Percentiles rank a stretch among this genome's conserved stretches.
Evolutionary conservation across 2,797 vertebrate genomes (phyloP).

Genomic region (Parauchenoglanis punctatus): DNA sequence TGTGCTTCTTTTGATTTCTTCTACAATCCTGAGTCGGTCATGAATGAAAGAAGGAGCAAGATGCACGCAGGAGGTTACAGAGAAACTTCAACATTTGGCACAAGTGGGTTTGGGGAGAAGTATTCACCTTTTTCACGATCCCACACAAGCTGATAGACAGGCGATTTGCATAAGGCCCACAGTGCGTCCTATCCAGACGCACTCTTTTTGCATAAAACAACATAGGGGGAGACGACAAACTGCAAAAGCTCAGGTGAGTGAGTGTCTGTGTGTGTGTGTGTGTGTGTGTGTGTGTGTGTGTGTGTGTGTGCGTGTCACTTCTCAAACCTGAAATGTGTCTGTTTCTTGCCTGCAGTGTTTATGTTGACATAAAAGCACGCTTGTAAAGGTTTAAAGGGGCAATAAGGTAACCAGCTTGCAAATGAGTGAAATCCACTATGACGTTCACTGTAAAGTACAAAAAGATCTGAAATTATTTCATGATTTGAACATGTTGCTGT

Average conservation of each 20-base stretch:
- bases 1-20: slow-evolving; percentile 6
- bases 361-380: slow-evolving; percentile 26
- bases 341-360: slow-evolving; percentile 25
- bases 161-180: slow-evolving; percentile 75
- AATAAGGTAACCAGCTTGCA: neutral
- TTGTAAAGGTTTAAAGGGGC: slow-evolving; percentile 14
- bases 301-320: slow-evolving; percentile 1
- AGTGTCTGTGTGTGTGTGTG: slow-evolving; percentile 13
- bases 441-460: neutral
- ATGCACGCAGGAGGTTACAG: slow-evolving; percentile 58
- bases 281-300: slow-evolving; percentile 26
- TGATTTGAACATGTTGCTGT: neutral
- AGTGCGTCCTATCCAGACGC: slow-evolving; percentile 76
- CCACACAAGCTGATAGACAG: slow-evolving; percentile 62
- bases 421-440: neutral
- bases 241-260: slow-evolving; percentile 57
- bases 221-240: slow-evolving; percentile 74
- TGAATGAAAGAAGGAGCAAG: neutral
- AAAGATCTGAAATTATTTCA: neutral
- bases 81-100: slow-evolving; percentile 74
- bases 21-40: slow-evolving; percentile 30
- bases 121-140: slow-evolving; percentile 69
- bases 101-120: slow-evolving; percentile 70
- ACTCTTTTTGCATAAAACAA: slow-evolving; percentile 84
- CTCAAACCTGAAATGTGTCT: slow-evolving; percentile 27